Base-by-base conservation (phyloP, 2,797 vertebrate genomes). In the Simalia tracyae region DNA sequence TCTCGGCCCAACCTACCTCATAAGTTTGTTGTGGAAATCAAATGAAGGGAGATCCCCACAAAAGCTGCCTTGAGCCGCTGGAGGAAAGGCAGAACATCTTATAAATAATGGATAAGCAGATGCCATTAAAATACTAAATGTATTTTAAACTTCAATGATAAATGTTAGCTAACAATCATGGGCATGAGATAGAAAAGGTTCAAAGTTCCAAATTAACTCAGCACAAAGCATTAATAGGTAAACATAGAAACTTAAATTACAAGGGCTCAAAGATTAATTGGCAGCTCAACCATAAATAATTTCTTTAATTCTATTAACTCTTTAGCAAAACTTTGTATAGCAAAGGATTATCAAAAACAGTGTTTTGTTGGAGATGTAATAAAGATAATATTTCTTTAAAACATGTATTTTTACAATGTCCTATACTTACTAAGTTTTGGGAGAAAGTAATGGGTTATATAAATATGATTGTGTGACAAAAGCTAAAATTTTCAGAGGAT, bases 141-240 rank as follows among this genome's bases (percentile, higher is more conserved):
- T 28, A 57, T 64, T 26, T 89, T 89, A 50, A 72, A 31, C 66
- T 54, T 86, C 9, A 19, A 89, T 64, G 50, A 28, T 89, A 89
- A 68, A 50, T 93, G 68, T 93, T 93, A 95, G 88, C 60, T 50
- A 94, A 81, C 56, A 93, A 81, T 76, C 12, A 91, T 87, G 91
- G 64, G 31, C 84, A 26, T 59, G 68, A 93, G 92, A 89, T 88
- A 91, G 72, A 60, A 90, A 81, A 94, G 87, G 92, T 94, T 91
- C 92, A 93, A 93, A 93, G 89, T 93, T 94, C 72, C 93, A 93
- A 94, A 89, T 95, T 87, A 89, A 91, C 89, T 87, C 87, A 85
- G 84, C 59, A 90, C 92, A 89, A 84, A 88, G 92, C 63, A 91
- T 92, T 91, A 95, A 72, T 86, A 84, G 87, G 86, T 26, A 90